Percentiles rank a stretch among this genome's conserved stretches.
Evolutionary conservation across 2,113 vertebrate genomes (phyloP).

Genomic region (Salvelinus sp.): DNA sequence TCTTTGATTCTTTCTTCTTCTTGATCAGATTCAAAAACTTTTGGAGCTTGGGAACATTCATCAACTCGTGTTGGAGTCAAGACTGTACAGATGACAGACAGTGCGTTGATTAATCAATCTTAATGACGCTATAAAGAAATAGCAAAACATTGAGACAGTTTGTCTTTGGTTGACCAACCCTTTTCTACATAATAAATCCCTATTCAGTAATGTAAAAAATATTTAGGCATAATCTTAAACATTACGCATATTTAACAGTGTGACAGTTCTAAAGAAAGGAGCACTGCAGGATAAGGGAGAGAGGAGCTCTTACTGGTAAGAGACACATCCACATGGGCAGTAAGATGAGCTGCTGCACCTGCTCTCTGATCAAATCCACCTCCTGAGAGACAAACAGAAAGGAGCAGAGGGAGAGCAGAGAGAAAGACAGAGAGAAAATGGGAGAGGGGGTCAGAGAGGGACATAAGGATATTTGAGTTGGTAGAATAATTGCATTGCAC

Average conservation of each 20-base stretch:
- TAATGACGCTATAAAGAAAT: too few species aligned
- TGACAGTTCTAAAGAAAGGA: too few species aligned
- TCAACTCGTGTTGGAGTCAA: conserved; percentile 90
- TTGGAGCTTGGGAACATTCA: conserved; percentile 91
- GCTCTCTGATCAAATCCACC: conserved; percentile 94
- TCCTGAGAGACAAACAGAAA: conserved; percentile 75
- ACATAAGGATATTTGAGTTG: conserved; percentile 45
- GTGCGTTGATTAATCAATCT: background rate
- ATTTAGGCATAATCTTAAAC: too few species aligned
- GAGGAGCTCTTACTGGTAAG: conserved; percentile 81
- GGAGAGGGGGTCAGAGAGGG: background rate
- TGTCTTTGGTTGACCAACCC: too few species aligned
- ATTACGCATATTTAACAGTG: too few species aligned
- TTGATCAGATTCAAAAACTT: conserved; percentile 98
- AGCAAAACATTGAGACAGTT: too few species aligned
- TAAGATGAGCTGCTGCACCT: conserved; percentile 96
- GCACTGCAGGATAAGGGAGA: background rate
- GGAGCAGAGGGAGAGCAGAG: too few species aligned
- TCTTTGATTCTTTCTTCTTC: conserved; percentile 68
- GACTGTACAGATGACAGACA: conserved; percentile 72
- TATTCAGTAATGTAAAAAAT: too few species aligned
- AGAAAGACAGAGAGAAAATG: background rate
- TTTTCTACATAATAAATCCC: too few species aligned
- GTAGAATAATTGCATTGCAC: background rate
- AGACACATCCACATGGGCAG: conserved; percentile 98